Conservation (phyloP, 2,113 vertebrate species). For the Eleginops maclovinus region DNA sequence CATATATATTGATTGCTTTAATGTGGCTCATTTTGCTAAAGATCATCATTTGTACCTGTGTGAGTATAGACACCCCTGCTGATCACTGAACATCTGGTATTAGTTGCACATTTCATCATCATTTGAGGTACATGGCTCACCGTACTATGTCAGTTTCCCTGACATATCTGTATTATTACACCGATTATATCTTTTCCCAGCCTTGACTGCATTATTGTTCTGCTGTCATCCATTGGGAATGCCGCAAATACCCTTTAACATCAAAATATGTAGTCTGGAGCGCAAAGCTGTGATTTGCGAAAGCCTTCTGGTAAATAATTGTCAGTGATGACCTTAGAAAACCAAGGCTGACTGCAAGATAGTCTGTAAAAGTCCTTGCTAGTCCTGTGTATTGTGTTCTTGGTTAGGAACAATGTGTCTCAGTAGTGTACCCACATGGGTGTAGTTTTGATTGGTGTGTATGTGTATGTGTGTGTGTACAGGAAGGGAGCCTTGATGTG, state of each 20-base stretch:
- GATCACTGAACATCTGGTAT: slow-evolving; percentile 51
- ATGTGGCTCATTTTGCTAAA: neutral
- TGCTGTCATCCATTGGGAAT: slow-evolving; percentile 33
- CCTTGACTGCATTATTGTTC: slow-evolving; percentile 32
- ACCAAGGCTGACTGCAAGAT: slow-evolving; percentile 9
- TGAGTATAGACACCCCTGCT: neutral
- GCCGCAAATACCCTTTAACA: slow-evolving; percentile 5
- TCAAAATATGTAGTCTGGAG: slow-evolving; percentile 25
- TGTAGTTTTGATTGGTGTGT: slow-evolving; percentile 32
- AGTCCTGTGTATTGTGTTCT: slow-evolving; percentile 12
- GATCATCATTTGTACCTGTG: neutral
- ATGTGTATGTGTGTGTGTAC: slow-evolving; percentile 56
- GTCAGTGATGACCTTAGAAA: neutral
- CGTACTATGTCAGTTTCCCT: slow-evolving; percentile 28
- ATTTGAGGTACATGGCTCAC: slow-evolving; percentile 76
- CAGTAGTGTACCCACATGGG: slow-evolving; percentile 24
- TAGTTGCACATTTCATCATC: slow-evolving; percentile 65
- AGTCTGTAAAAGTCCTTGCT: slow-evolving; percentile 16
- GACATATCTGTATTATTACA: slow-evolving; percentile 28
- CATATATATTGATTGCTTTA: neutral
- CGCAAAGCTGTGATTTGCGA: slow-evolving; percentile 33
- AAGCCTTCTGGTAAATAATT: neutral
- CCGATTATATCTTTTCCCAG: slow-evolving; percentile 7
- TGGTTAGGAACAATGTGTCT: slow-evolving; percentile 21
- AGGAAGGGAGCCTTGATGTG: slow-evolving; percentile 81